Evolutionary conservation across 2,113 vertebrate species (phyloP), one percentile per base, ranked within the genome.

Genomic region (Phainopepla nitens): DNA sequence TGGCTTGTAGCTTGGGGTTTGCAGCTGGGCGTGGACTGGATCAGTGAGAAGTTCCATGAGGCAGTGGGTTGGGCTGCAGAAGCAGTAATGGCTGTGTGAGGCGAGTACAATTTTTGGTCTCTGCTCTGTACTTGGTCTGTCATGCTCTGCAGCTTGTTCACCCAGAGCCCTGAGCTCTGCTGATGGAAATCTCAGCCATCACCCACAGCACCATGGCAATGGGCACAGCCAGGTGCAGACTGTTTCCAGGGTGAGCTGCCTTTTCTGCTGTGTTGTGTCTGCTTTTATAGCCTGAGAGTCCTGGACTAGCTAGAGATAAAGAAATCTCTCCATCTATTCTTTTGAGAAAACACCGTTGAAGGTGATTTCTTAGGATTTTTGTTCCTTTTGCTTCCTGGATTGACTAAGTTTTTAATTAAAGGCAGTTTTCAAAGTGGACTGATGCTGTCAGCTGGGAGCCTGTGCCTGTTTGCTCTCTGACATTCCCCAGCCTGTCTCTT

Each of bases 171-270:
- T 3, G 22, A 70, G n/a, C n/a, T 42, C 71, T 77, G 75, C 66
- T 5, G 5, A 29, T 11, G 5, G 44, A 57, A 20, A n/a, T 61
- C 60, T 68, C 15, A 13, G 57, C 57, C 9, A 7, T 77, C 60
- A 44, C 5, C 57, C 62, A 56, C 39, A 73, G 60, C 3, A 4
- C 54, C 1, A 3, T 49, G 29, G 53, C 42, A 45, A 7, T 19
- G 1, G 1, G n/a, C 71, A 18, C 51, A 18, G 13, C 14, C 1
- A 5, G 20, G 21, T 3, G 2, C 50, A 41, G 28, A 2, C 41
- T 76, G 31, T 57, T 79, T 50, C 51, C 20, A 5, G 9, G 10
- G 29, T 1, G 5, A 66, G 61, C 42, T 84, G 36, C 25, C 14
- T 83, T 70, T 83, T 47, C n/a, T 89, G 54, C 49, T 2, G 0